Percentiles rank a stretch among this genome's conserved stretches.
phyloP scores from a whole-genome alignment of 30 jellyfish, hydroid and myxozoan genomes.

The Pelagia noctiluca region DNA sequence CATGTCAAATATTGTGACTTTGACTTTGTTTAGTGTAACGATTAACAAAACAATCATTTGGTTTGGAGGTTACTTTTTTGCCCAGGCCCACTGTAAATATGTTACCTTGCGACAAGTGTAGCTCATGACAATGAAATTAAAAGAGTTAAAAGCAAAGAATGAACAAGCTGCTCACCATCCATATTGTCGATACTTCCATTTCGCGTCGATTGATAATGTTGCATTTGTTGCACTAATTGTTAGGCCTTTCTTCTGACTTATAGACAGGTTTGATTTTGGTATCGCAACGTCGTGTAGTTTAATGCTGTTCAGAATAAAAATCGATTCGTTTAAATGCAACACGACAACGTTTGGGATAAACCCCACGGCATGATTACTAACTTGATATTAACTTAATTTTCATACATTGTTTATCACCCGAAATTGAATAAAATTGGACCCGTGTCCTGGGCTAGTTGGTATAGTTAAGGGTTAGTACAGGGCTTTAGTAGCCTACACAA shows the following conservation, averaged over 20 bases:
- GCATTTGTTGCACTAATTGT: conserved; percentile 80
- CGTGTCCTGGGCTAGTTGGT: not conserved
- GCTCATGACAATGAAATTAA: not conserved
- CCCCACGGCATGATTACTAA: no score
- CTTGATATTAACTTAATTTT: no score
- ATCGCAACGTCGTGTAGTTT: conserved; percentile 60
- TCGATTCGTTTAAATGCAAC: not conserved
- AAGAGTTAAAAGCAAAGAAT: not conserved
- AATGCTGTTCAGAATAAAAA: conserved; percentile 33
- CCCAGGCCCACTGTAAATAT: no score
- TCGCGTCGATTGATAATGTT: conserved; percentile 66
- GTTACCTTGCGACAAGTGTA: no score
- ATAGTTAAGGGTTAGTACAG: not conserved
- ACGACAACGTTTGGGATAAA: no score
- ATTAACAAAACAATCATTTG: not conserved
- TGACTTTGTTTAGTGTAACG: not conserved
- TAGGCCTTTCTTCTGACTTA: conserved; percentile 73
- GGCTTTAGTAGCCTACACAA: not conserved
- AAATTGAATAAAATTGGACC: not conserved
- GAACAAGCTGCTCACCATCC: conserved; percentile 62
- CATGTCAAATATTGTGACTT: not conserved
- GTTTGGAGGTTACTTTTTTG: no score
- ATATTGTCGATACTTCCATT: conserved; percentile 85
- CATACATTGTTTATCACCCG: not conserved
- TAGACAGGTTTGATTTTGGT: conserved; percentile 86